These are phyloP conservation scores for Acestrorhynchus altus DNA, from an alignment of 2,797 vertebrate species.

Conservation along the genomic window DNA sequence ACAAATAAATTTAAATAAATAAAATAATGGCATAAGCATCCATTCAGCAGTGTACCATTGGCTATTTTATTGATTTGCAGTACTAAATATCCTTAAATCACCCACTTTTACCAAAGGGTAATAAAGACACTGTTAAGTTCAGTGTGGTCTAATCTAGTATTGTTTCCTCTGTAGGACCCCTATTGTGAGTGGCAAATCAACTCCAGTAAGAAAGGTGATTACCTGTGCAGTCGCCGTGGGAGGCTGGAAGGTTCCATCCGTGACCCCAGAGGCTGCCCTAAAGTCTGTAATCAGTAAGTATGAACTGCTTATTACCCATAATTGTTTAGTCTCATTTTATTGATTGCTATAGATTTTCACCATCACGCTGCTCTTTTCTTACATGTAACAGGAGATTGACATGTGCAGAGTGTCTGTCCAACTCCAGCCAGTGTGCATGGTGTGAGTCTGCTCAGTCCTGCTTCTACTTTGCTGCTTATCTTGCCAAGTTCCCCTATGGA, in stretches of 20 bases:
- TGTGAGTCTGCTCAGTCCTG: constrained; percentile 91
- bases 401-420: constrained; percentile 89
- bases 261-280: constrained; percentile 81
- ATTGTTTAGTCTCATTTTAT: background rate
- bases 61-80: background rate
- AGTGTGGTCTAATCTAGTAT: constrained; percentile 20
- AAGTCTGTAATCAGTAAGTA: constrained; percentile 90
- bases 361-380: background rate
- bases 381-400: constrained; percentile 80
- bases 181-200: constrained; percentile 94
- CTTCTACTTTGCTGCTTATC: constrained; percentile 92
- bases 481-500: constrained; percentile 91
- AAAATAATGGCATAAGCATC: too few species aligned
- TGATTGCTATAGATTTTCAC: background rate
- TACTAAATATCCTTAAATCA: background rate
- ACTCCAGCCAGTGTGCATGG: constrained; percentile 96
- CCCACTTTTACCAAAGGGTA: background rate
- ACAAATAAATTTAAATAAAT: too few species aligned
- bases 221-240: constrained; percentile 88
- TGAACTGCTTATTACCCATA: constrained; percentile 22
- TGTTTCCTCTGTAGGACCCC: constrained; percentile 76
- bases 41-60: too few species aligned
- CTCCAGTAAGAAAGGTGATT: constrained; percentile 89
- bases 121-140: background rate
- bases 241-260: constrained; percentile 86